phyloP scores from a whole-genome alignment of 2,113 vertebrate species.

The Narcine bancroftii region DNA sequence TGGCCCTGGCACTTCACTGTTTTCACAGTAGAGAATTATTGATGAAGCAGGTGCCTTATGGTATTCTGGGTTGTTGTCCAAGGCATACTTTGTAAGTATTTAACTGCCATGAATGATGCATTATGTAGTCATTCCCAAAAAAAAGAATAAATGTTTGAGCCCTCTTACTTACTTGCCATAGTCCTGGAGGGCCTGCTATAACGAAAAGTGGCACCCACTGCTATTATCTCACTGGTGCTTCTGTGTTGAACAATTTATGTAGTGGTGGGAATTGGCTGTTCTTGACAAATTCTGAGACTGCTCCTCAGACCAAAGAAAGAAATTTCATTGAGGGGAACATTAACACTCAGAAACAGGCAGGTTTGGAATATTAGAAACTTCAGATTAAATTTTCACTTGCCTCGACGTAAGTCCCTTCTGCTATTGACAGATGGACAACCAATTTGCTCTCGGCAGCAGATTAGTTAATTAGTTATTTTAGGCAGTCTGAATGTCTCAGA shows the following conservation, averaged over 20 bases:
- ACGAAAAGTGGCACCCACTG: neutral
- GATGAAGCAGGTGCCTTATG: constrained; percentile 7
- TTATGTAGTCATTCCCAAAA: neutral
- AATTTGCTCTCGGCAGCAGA: no score
- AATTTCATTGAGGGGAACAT: neutral
- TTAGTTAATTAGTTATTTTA: no score
- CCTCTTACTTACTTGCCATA: neutral
- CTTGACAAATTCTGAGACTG: neutral
- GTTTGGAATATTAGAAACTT: no score
- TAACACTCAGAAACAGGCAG: no score
- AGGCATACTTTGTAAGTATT: neutral
- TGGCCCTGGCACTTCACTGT: neutral
- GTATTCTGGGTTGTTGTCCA: constrained; percentile 1
- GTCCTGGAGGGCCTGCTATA: neutral
- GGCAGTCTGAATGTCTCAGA: no score
- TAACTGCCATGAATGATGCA: neutral
- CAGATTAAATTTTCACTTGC: no score
- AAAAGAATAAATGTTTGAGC: neutral
- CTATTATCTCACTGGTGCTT: neutral
- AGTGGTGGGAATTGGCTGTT: neutral
- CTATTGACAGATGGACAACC: no score
- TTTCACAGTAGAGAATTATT: neutral
- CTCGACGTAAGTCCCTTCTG: no score
- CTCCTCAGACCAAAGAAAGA: neutral
- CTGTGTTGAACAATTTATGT: neutral